Conservation (phyloP, 2,797 vertebrate species). For the Valencia hispanica region DNA sequence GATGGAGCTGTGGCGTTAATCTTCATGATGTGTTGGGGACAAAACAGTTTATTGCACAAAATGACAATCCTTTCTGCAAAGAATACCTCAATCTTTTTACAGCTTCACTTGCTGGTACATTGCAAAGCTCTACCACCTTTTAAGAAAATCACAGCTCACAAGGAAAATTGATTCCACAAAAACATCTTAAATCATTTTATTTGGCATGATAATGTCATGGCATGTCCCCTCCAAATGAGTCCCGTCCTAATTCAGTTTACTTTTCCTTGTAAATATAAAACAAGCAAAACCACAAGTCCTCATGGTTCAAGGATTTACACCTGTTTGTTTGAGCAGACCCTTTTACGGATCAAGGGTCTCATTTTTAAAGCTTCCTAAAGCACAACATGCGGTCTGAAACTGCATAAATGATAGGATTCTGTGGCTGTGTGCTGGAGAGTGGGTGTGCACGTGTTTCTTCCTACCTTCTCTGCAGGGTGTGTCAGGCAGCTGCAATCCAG, state of each 20-base stretch:
- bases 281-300: background rate
- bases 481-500: too few relatives aligned
- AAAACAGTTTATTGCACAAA: constrained; percentile 26
- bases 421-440: too few relatives aligned
- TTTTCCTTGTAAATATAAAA: background rate
- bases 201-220: too few relatives aligned
- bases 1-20: background rate
- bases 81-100: background rate
- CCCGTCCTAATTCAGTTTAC: background rate
- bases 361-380: too few relatives aligned
- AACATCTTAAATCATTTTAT: too few relatives aligned
- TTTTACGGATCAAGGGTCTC: too few relatives aligned
- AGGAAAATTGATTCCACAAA: background rate
- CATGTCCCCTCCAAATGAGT: background rate
- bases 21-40: background rate
- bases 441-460: too few relatives aligned
- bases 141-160: background rate
- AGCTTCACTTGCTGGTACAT: background rate
- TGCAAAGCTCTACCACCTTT: background rate
- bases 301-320: too few relatives aligned
- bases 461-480: too few relatives aligned
- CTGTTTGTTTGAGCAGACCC: too few relatives aligned
- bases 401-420: too few relatives aligned
- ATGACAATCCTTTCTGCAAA: background rate
- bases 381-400: too few relatives aligned